Evolutionary conservation across 2,797 vertebrate genomes (phyloP).

Genomic region (Myotis planiceps): DNA sequence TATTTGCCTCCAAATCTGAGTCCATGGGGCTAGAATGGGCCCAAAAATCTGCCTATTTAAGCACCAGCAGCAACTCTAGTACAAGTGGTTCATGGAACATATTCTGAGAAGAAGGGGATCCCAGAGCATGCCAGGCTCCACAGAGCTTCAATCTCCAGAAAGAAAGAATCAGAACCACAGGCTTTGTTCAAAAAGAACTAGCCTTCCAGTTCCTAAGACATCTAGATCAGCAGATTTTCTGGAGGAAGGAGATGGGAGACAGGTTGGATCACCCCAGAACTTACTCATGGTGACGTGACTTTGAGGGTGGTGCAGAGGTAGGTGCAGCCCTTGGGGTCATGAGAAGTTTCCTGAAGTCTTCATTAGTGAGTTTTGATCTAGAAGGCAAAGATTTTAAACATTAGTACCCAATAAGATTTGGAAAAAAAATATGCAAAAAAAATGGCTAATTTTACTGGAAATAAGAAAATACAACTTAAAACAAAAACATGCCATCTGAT

Average conservation of each 20-base stretch:
- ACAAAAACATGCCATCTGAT: not conserved
- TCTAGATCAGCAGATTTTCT: slow-evolving; percentile 13
- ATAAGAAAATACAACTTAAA: slow-evolving; percentile 32
- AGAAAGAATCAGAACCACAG: not conserved
- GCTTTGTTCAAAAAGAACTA: not conserved
- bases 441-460: slow-evolving; percentile 25
- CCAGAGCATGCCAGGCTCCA: not conserved
- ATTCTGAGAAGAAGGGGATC: not conserved
- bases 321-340: slow-evolving; percentile 95
- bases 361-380: slow-evolving; percentile 98
- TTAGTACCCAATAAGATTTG: not conserved
- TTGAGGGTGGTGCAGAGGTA: slow-evolving; percentile 92
- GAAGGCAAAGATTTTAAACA: not conserved
- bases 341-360: slow-evolving; percentile 97
- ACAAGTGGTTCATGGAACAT: accelerated
- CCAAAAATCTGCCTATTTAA: not conserved
- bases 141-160: not conserved
- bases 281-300: slow-evolving; percentile 98
- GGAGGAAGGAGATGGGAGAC: not conserved
- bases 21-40: not conserved
- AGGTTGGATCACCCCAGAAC: slow-evolving; percentile 62
- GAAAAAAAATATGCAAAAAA: slow-evolving; percentile 34
- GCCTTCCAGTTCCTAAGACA: not conserved
- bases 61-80: not conserved
- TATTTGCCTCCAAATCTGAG: not conserved